Evolutionary conservation across 2,797 vertebrate genomes (phyloP).

Genomic region (Cyprinodon diabolis): DNA sequence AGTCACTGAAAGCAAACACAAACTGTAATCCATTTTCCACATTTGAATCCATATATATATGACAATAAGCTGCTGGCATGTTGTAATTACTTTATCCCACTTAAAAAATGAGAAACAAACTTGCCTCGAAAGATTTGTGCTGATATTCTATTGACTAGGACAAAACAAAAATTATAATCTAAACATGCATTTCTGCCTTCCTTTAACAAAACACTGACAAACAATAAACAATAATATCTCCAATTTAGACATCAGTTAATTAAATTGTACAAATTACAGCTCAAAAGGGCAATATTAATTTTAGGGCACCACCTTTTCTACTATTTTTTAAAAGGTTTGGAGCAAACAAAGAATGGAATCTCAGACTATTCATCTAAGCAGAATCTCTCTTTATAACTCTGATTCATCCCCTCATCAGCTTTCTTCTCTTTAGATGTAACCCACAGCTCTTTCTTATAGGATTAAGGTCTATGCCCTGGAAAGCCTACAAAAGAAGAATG

Average conservation of each 20-base stretch:
- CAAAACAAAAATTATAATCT: not conserved
- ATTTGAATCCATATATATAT: not conserved
- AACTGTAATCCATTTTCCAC: not conserved
- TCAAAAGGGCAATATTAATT: not conserved
- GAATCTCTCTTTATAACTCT: no score
- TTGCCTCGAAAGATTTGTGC: slow-evolving; percentile 76
- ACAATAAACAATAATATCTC: not conserved
- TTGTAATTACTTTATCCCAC: not conserved
- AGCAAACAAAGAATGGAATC: no score
- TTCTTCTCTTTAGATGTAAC: not conserved
- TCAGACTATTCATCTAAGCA: no score
- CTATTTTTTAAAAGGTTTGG: not conserved
- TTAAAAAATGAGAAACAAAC: slow-evolving; percentile 20
- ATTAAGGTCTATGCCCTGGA: no score
- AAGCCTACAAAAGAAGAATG: not conserved
- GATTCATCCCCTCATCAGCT: no score
- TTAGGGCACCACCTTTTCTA: not conserved
- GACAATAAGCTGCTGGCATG: not conserved
- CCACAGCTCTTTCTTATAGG: not conserved
- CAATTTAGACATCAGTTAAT: not conserved
- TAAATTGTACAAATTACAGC: no score
- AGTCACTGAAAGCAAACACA: no score
- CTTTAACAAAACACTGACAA: not conserved
- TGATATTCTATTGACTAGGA: not conserved
- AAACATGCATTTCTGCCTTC: no score